Conservation (phyloP, 1,140 invertebrate genomes). For the Neuroterus valhalla region DNA sequence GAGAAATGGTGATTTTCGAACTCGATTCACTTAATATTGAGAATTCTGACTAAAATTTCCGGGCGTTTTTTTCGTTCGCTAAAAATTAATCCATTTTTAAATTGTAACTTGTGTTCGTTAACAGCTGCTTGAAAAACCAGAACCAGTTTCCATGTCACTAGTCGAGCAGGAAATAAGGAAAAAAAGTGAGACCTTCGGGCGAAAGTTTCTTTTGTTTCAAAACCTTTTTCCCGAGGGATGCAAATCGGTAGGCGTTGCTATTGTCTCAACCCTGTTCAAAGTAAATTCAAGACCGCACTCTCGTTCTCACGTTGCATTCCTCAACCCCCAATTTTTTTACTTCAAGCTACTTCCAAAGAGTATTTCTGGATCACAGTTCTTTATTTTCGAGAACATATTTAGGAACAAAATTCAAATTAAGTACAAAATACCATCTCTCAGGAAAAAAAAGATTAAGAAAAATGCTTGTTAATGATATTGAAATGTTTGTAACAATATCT, state of each 20-base stretch:
- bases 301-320: slow-evolving; percentile 21
- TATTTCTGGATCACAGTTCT: not conserved
- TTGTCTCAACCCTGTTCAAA: slow-evolving; percentile 28
- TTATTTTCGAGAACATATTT: not conserved
- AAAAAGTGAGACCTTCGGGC: slow-evolving; percentile 23
- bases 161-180: slow-evolving; percentile 28
- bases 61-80: too few species aligned
- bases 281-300: slow-evolving; percentile 28
- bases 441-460: not conserved
- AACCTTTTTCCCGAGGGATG: slow-evolving; percentile 28
- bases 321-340: not conserved
- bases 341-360: not conserved
- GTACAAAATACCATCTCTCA: not conserved
- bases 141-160: slow-evolving; percentile 26
- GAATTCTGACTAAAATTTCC: too few species aligned
- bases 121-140: slow-evolving; percentile 25
- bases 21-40: too few species aligned
- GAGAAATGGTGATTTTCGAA: too few species aligned
- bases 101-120: not conserved
- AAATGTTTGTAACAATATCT: not conserved
- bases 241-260: slow-evolving; percentile 28
- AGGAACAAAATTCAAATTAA: not conserved
- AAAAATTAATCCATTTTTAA: slow-evolving; percentile 4
- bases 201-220: slow-evolving; percentile 31
- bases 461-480: not conserved